Percentiles rank a stretch among this genome's conserved stretches.
Evolutionary conservation across 2,113 vertebrate species (phyloP).

Genomic region (Austrofundulus limnaeus): DNA sequence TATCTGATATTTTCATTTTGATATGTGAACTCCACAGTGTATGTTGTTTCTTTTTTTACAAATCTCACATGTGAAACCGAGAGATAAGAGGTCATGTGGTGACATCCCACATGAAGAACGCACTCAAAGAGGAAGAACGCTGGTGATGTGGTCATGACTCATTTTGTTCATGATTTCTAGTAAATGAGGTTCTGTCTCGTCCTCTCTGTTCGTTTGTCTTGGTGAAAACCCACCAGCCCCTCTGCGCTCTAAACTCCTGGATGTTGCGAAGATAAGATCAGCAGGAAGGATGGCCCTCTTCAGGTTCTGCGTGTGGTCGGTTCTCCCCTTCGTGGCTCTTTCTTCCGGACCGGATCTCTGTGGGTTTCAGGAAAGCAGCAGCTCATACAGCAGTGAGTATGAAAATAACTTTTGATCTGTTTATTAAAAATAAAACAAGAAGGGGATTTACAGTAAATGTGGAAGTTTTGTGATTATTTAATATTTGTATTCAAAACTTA

Average conservation of each 20-base stretch:
- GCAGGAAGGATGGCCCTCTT: slow-evolving; percentile 36
- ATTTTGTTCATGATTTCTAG: slow-evolving; percentile 55
- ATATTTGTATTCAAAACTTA: too few species aligned
- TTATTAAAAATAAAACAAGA: not conserved
- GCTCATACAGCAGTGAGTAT: slow-evolving; percentile 37
- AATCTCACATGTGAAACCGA: slow-evolving; percentile 20
- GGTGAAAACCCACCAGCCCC: not conserved
- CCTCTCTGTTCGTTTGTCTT: not conserved
- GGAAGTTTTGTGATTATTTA: too few species aligned
- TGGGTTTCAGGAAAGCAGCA: not conserved
- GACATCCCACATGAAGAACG: slow-evolving; percentile 33
- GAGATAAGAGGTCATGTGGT: slow-evolving; percentile 51
- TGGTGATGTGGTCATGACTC: slow-evolving; percentile 35
- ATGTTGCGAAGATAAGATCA: slow-evolving; percentile 4
- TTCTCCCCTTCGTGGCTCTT: slow-evolving; percentile 17
- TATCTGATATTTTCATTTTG: not conserved
- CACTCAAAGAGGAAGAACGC: slow-evolving; percentile 46
- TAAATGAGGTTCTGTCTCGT: slow-evolving; percentile 28
- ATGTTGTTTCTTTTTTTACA: not conserved
- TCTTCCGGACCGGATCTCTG: slow-evolving; percentile 23
- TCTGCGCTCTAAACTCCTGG: not conserved
- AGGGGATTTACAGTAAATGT: too few species aligned
- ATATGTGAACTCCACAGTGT: not conserved
- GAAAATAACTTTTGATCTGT: not conserved
- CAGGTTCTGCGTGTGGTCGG: slow-evolving; percentile 27